These are phyloP conservation scores for Anguilla marmorata DNA, from an alignment of 2,797 vertebrate genomes.

Conservation along the genomic window DNA sequence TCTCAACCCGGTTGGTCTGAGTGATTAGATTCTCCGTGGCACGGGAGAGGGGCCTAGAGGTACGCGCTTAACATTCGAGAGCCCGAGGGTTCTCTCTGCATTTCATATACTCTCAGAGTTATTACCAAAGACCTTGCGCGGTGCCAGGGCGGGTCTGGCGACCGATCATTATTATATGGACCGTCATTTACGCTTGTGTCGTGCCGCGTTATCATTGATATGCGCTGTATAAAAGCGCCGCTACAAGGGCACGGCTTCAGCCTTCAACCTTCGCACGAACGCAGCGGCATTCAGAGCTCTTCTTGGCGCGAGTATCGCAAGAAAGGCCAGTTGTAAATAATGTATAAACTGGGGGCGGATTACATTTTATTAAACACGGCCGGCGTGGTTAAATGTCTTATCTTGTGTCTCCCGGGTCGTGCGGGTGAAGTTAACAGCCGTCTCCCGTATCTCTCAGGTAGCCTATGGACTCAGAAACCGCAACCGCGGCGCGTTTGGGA, in stretches of 20 bases:
- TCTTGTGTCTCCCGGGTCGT: neutral
- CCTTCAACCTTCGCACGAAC: neutral
- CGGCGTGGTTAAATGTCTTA: neutral
- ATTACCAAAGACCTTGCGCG: neutral
- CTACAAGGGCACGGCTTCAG: neutral
- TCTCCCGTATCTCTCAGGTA: neutral
- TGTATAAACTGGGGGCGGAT: neutral
- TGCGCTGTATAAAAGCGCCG: neutral
- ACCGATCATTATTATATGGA: too few species aligned
- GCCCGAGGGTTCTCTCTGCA: neutral
- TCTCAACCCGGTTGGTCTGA: conserved; percentile 23
- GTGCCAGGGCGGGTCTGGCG: neutral
- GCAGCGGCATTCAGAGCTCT: neutral
- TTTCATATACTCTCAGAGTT: neutral
- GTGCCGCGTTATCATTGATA: neutral
- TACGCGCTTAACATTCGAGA: neutral
- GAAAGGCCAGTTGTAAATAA: conserved; percentile 7
- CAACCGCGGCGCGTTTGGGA: neutral
- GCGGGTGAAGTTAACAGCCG: neutral
- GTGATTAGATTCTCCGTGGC: conserved; percentile 24
- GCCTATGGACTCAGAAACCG: neutral
- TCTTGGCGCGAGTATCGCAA: neutral
- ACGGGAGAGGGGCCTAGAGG: neutral
- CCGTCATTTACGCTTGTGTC: neutral
- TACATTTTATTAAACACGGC: neutral